Evolutionary conservation across 2,797 vertebrate genomes (phyloP).

Genomic region (Hirundo rustica): DNA sequence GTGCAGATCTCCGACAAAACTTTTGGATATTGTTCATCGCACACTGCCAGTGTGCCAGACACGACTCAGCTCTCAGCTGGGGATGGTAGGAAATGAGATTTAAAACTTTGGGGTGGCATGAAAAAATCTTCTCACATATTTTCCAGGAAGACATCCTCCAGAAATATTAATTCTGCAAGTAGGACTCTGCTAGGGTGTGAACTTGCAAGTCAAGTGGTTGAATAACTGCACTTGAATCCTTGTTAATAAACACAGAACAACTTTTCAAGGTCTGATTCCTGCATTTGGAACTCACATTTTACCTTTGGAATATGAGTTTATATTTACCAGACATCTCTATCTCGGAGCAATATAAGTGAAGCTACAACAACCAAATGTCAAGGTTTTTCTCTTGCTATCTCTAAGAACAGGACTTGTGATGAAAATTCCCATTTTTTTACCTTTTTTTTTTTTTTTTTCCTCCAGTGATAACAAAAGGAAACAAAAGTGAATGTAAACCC

Average conservation of each 20-base stretch:
- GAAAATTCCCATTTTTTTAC: neutral
- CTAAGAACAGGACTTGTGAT: neutral
- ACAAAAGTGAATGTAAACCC: neutral
- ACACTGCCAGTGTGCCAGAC: neutral
- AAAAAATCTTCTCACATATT: neutral
- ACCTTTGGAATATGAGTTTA: neutral
- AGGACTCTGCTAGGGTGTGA: neutral
- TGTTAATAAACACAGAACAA: neutral
- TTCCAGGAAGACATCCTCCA: neutral
- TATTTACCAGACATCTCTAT: neutral
- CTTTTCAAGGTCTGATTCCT: neutral
- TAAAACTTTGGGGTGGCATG: neutral
- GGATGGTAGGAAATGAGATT: neutral
- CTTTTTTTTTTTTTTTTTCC: neutral
- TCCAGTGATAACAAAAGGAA: neutral
- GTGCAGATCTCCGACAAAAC: neutral
- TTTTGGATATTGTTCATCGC: neutral
- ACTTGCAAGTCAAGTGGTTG: neutral
- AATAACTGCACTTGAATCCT: neutral
- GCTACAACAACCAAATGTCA: neutral
- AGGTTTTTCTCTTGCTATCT: neutral
- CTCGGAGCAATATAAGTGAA: neutral
- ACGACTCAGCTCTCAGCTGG: neutral
- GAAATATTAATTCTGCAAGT: neutral
- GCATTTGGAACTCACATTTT: neutral